Base-by-base conservation (phyloP, 2,888 invertebrate species). In the Tiliacea citrago region DNA sequence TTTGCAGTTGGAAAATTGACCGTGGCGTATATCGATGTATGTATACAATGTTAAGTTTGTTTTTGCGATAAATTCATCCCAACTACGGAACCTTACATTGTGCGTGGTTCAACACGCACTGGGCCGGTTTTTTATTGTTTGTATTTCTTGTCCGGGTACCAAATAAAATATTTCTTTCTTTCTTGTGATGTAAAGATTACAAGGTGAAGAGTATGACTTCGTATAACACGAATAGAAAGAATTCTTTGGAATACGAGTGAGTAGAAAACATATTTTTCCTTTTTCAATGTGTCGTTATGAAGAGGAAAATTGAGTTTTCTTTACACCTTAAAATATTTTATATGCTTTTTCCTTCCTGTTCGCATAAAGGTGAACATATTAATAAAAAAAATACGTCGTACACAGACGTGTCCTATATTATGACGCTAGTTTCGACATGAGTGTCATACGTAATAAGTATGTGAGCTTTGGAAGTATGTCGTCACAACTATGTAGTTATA, bases 241-340 rank as follows among this genome's bases (percentile, higher is more conserved):
- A 62, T n/a, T 55, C 6, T 24, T 49, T n/a, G 18, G 5, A 61
- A 53, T 13, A 62, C n/a, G 24, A 21, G 16, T 63, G 1, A 5
- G 16, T 10, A 53, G 8, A 39, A 53, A 77, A 77, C 35, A 53
- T 42, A 0, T 18, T 58, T 65, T 63, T n/a, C 51, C 47, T 51
- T 65, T 58, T 51, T 39, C 63, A 47, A 47, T 53, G 51, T 63
- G 49, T 29, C 55, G 18, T 58, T 29, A 77, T 39, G 45, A 75
- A 42, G 9, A 68, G 53, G 63, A 77, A 65, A 65, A 69, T 77
- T 53, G 4, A 16, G 29, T 60, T 57, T 58, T 69, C n/a, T 45
- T 60, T n/a, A 5, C 18, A 53, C 18, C 10, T 51, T 24, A 35
- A 39, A 35, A 57, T 63, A 35, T 68, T 24, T 57, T 12, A 9